These are phyloP conservation scores for Turdus rufiventris DNA, from an alignment of 2,113 vertebrate species.

Conservation along the genomic window DNA sequence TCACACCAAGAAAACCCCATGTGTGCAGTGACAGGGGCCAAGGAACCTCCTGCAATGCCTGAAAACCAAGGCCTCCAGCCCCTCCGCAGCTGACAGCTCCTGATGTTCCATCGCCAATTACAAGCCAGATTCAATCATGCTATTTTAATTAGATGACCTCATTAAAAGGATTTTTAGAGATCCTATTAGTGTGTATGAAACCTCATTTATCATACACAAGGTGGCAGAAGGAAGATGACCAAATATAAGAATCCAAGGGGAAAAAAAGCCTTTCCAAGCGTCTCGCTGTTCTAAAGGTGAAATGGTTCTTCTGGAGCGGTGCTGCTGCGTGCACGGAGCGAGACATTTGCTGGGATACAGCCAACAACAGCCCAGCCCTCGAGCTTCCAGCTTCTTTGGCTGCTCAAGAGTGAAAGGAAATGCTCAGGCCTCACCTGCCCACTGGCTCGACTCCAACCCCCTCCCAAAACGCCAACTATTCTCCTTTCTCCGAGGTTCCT, in stretches of 20 bases:
- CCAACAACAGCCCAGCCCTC: not conserved
- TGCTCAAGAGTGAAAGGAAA: conserved; percentile 53
- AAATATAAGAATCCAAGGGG: not conserved
- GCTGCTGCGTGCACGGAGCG: not conserved
- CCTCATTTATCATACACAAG: not conserved
- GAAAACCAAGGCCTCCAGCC: not conserved
- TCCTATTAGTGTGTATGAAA: not conserved
- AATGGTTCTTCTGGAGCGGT: not conserved
- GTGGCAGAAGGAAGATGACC: conserved; percentile 10
- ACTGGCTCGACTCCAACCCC: not conserved
- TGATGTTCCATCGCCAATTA: fast-evolving
- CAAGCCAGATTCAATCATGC: not conserved
- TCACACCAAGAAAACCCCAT: not conserved
- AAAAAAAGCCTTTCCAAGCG: not conserved
- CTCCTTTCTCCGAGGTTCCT: not conserved
- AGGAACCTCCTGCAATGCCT: not conserved
- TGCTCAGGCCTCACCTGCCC: conserved; percentile 19
- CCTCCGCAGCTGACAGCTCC: not conserved
- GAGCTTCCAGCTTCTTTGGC: conserved; percentile 63
- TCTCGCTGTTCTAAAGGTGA: not conserved
- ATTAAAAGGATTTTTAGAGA: not conserved
- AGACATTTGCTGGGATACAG: conserved; percentile 39
- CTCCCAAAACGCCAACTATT: not conserved
- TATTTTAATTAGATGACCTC: conserved; percentile 25
- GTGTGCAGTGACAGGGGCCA: not conserved